Evolutionary conservation across 2,797 vertebrate species (phyloP), one percentile per base, ranked within the genome.

Genomic region (Rallus crepitans): DNA sequence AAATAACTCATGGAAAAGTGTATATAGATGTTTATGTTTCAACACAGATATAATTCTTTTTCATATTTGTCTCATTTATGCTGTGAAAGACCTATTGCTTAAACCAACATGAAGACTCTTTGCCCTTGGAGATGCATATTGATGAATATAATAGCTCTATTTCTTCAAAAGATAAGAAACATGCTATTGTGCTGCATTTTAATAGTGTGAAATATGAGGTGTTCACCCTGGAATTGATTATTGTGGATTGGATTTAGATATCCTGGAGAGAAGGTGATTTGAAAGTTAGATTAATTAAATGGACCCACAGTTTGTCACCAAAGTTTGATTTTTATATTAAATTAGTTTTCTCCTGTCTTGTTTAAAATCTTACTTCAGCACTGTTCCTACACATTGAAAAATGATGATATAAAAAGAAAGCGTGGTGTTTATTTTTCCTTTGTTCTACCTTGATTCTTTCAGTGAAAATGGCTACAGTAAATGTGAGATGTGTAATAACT

Each of bases 91-190:
- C 56, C 6, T 92, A 61, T 93, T 93, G 21, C 73, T 79, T 85
- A 90, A 92, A 45, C 21, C 87, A 96, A 57, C 42, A 42, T 64
- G 37, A 94, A 90, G 84, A 82, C 52, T 80, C 18, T 87, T 84
- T 92, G 78, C 39, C 75, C 87, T 95, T 94, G 79, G 81, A 96
- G 42, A 82, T 91, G 63, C 35, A 75, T 93, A 88, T 88, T 96
- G 96, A 87, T 84, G 47, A 82, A 68, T 81, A 61, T 64, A 96
- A 81, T 68, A 70, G 30, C 57, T 93, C 61, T 92, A 52, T 90
- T 95, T 97, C 91, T 89, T 95, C 89, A 87, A 78, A 94, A 96
- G 87, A 93, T 86, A 93, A 97, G 83, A 94, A 93, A 82, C 37
- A 40, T 39, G 31, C 7, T 47, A 72, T 71, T 65, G 65, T 82